Evolutionary conservation across 2,113 vertebrate species (phyloP), one percentile per base, ranked within the genome.

Genomic region (Syngnathus scovelli): DNA sequence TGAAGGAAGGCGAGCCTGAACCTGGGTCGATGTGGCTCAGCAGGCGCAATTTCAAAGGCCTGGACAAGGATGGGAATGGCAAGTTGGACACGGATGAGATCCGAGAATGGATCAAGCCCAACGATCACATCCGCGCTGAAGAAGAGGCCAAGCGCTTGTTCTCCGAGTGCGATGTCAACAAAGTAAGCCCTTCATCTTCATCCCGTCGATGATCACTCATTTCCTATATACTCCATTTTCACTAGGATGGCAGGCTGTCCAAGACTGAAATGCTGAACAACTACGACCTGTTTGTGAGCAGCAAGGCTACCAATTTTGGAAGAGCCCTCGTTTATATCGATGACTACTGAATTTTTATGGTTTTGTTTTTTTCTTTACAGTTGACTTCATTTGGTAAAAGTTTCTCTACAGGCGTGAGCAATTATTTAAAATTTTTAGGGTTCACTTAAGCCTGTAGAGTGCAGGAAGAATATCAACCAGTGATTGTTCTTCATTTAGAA

Each of bases 11-110:
- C 0, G 94, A 95, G 0, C 75, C 93, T 1, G 96, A 98, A 38
- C 96, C 97, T 0, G 95, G 98, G 62, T 99, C 96, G 97, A 95
- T 98, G 61, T 95, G 92, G 81, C 95, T 96, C 76, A 87, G 95
- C 48, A 94, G 98, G 5, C 96, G 98, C 27, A 33, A 33, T 51
- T 99, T 99, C 16, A 90, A 98, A 38, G 98, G 98, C 85, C 89
- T 96, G 61, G 96, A 99, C 83, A 95, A 95, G 84, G 97, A 98
- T 83, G 93, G 91, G 43, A 96, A 99, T 0, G 96, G 97, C 1
- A 95, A 92, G 55, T 98, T 99, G 97, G 95, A 98, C 88, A 94
- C 94, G 58, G 94, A 96, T 0, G 97, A 99, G 78, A 98, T 95
- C 55, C 93, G 93, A 71, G 96, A 97, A 49, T 99, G 97, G 96